Conservation (phyloP, 1,140 invertebrate species). For the Polypedilum pembai region DNA sequence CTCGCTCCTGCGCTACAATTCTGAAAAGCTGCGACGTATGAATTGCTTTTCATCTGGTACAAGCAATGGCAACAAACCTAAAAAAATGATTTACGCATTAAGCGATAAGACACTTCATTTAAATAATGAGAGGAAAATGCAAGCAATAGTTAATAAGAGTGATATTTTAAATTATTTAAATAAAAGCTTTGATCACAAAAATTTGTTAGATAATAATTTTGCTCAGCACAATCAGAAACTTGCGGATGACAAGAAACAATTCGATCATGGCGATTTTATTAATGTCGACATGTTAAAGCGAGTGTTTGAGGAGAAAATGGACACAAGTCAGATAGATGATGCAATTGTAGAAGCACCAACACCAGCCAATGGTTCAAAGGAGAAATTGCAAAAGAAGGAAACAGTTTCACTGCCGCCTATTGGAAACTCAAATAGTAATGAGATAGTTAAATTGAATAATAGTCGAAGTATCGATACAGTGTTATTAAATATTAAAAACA, state of each 20-base stretch:
- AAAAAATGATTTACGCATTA: conserved; percentile 35
- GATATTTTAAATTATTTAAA: conserved; percentile 27
- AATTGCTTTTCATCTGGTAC: not conserved
- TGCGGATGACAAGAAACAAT: not conserved
- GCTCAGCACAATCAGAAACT: conserved; percentile 16
- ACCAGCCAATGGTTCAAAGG: not conserved
- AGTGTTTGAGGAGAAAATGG: not conserved
- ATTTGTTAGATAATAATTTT: conserved; percentile 25
- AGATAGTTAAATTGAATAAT: not conserved
- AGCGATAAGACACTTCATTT: conserved; percentile 34
- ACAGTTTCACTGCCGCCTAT: conserved; percentile 16
- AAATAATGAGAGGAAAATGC: conserved; percentile 3
- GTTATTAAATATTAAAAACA: conserved; percentile 21
- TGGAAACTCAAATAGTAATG: not conserved
- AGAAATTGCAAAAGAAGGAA: conserved; percentile 22
- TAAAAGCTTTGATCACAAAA: conserved; percentile 21
- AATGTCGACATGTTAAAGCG: not conserved
- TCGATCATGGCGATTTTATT: conserved; percentile 7
- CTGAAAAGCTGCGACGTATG: conserved; percentile 34
- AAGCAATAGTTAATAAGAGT: conserved; percentile 26
- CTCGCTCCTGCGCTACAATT: conserved; percentile 32
- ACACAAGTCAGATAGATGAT: not conserved
- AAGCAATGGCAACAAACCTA: conserved; percentile 31
- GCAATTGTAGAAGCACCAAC: not conserved
- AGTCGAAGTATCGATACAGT: conserved; percentile 16